phyloP scores from a whole-genome alignment of 1,140 invertebrate species.

The Aphelenchoides avenae region DNA sequence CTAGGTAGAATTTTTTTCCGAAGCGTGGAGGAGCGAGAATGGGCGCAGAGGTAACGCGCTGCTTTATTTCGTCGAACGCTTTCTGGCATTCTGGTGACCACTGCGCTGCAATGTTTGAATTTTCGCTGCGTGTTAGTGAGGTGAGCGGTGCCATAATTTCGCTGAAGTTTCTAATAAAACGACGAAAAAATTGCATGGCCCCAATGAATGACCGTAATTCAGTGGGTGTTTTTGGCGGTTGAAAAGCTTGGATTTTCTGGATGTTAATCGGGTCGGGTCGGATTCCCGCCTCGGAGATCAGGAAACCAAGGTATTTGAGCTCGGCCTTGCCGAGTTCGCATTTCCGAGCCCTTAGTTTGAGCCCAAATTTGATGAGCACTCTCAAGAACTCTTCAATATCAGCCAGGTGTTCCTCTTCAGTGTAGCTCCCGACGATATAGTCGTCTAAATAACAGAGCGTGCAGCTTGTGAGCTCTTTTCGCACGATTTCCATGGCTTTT shows the following conservation, averaged over 20 bases:
- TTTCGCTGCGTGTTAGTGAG: conserved; percentile 18
- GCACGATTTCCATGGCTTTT: conserved; percentile 13
- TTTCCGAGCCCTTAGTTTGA: conserved; percentile 19
- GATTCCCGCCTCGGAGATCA: conserved; percentile 13
- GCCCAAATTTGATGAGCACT: conserved; percentile 1
- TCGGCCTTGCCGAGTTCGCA: conserved; percentile 6
- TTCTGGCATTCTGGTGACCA: conserved; percentile 10
- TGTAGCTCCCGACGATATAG: conserved; percentile 4
- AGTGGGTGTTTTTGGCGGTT: conserved; percentile 13
- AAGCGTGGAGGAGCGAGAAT: conserved; percentile 23
- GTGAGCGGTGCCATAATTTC: conserved; percentile 12
- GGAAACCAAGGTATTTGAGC: conserved; percentile 18
- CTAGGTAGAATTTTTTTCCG: conserved; percentile 16
- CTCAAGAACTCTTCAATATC: conserved; percentile 15
- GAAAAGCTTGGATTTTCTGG: conserved; percentile 4
- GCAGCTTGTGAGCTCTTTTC: neutral
- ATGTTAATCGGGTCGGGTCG: conserved; percentile 10
- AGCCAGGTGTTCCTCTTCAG: conserved; percentile 12
- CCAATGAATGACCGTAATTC: conserved; percentile 26
- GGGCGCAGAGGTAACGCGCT: conserved; percentile 4
- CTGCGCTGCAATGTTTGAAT: neutral
- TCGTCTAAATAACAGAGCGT: conserved; percentile 30
- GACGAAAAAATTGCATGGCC: conserved; percentile 14
- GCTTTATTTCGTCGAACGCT: conserved; percentile 19
- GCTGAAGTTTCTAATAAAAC: conserved; percentile 14